Conservation (phyloP, 2,888 invertebrate genomes). For the Sarcophaga caerulescens region DNA sequence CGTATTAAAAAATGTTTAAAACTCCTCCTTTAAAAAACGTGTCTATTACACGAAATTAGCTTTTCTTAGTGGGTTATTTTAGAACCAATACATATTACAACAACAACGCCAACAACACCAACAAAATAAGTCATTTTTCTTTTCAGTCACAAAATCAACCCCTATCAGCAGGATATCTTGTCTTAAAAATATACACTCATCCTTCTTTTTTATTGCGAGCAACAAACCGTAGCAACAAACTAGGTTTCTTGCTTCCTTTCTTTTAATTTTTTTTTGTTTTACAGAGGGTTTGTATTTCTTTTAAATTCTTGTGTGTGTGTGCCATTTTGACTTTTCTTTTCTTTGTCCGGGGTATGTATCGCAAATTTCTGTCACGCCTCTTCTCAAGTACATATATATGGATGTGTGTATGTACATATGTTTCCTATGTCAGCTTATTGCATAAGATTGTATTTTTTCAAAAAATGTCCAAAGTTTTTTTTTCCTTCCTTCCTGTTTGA, state of each 20-base stretch:
- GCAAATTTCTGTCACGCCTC: conserved; percentile 58
- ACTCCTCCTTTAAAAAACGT: conserved; percentile 73
- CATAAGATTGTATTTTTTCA: not conserved
- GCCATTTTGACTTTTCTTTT: conserved; percentile 57
- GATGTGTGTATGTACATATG: not conserved
- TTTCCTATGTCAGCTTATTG: not conserved
- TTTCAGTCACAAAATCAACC: conserved; percentile 82
- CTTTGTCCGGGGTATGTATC: conserved; percentile 39
- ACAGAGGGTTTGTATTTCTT: not conserved
- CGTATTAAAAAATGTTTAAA: conserved; percentile 20
- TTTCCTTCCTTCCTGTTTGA: too few relatives aligned
- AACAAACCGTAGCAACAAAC: too few relatives aligned
- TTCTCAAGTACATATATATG: conserved; percentile 5
- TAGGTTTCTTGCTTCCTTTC: not conserved
- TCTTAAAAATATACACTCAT: conserved; percentile 24
- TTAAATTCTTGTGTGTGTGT: conserved; percentile 24
- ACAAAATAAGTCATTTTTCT: conserved; percentile 78
- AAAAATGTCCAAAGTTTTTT: too few relatives aligned
- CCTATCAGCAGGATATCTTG: conserved; percentile 74
- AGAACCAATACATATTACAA: not conserved
- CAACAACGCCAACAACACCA: not conserved
- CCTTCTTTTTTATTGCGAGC: not conserved
- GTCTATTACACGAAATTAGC: not conserved
- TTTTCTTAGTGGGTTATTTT: too few relatives aligned
- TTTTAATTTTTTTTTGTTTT: not conserved